These are phyloP conservation scores for Palythoa heliodiscus DNA, from an alignment of 92 coral and sea anemone species.

Conservation along the genomic window DNA sequence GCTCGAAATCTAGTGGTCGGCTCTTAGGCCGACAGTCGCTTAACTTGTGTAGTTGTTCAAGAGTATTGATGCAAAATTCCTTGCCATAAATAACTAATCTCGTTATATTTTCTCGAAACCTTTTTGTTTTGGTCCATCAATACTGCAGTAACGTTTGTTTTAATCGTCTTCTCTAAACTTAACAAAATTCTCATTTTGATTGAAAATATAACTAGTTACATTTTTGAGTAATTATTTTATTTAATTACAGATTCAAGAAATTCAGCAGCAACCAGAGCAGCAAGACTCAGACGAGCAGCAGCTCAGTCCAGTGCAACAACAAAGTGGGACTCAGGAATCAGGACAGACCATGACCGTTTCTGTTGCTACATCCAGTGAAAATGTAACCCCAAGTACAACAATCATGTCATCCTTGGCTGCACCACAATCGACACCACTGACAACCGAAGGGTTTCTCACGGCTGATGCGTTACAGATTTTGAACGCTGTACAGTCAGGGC, in stretches of 20 bases:
- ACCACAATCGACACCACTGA: slow-evolving; percentile 27
- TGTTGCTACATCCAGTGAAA: slow-evolving; percentile 24
- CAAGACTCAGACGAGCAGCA: slow-evolving; percentile 39
- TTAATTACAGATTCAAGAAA: slow-evolving; percentile 25
- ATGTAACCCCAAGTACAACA: slow-evolving; percentile 25
- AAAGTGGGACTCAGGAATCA: slow-evolving; percentile 21
- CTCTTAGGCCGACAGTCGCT: no score
- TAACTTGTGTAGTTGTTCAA: no score
- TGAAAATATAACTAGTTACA: background rate
- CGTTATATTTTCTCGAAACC: no score
- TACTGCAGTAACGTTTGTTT: background rate
- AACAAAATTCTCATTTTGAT: background rate
- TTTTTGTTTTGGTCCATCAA: no score
- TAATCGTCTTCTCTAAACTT: background rate
- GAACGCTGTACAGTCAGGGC: slow-evolving; percentile 37
- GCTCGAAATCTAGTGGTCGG: no score
- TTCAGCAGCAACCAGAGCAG: slow-evolving; percentile 20
- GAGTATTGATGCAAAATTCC: no score
- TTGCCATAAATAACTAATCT: no score
- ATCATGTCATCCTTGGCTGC: background rate
- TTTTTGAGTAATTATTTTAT: background rate
- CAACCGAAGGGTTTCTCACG: slow-evolving; percentile 41
- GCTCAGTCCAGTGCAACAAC: slow-evolving; percentile 11
- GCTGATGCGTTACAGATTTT: slow-evolving; percentile 41
- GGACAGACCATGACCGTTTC: slow-evolving; percentile 21